Evolutionary conservation across 2,797 vertebrate genomes (phyloP).

Genomic region (Eutrigla gurnardus): DNA sequence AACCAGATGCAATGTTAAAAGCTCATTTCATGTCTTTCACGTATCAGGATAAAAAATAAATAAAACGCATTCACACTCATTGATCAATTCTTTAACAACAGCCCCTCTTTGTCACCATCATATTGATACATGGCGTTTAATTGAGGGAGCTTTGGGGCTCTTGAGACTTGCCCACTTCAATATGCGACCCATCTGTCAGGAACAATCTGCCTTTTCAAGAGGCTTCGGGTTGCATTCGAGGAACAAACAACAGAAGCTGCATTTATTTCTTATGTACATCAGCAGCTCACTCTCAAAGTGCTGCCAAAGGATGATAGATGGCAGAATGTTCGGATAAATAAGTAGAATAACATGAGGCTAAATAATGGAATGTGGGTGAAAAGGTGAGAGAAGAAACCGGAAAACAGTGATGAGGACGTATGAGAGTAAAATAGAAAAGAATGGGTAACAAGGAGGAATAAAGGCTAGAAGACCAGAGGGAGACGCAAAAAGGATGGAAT

Average conservation of each 20-base stretch:
- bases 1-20: too few species aligned
- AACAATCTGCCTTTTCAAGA: not conserved
- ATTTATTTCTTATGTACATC: conserved; percentile 24
- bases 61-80: not conserved
- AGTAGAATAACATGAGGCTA: not conserved
- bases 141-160: not conserved
- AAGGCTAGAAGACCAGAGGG: not conserved
- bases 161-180: conserved; percentile 1
- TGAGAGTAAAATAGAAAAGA: not conserved
- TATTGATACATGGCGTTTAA: not conserved
- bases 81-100: not conserved
- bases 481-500: not conserved
- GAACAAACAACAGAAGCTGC: conserved; percentile 35
- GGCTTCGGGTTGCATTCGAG: conserved; percentile 21
- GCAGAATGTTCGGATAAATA: not conserved
- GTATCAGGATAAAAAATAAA: too few species aligned
- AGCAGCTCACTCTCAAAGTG: not conserved
- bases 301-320: not conserved
- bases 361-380: not conserved
- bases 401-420: not conserved
- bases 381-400: not conserved
- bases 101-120: not conserved
- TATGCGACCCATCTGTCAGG: conserved; percentile 34
- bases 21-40: too few species aligned
- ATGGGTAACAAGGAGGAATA: not conserved